phyloP scores from a whole-genome alignment of 2,888 invertebrate species.

The Idaea biselata region DNA sequence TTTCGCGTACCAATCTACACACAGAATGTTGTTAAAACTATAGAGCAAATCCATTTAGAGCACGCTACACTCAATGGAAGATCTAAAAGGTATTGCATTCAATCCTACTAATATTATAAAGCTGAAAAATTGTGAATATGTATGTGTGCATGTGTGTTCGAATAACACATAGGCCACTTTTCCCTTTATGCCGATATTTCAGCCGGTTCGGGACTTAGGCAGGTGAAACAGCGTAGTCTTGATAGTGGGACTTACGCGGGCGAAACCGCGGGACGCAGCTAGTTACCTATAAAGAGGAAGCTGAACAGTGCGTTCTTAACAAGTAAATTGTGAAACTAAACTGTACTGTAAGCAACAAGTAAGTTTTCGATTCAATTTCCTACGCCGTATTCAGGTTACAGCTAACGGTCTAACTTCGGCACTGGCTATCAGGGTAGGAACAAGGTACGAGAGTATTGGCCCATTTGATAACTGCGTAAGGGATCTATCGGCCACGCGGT shows the following conservation, averaged over 20 bases:
- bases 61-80: neutral
- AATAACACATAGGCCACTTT: too few species aligned
- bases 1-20: too few species aligned
- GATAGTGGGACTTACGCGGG: too few species aligned
- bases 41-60: neutral
- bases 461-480: neutral
- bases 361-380: constrained; percentile 57
- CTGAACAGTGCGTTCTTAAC: constrained; percentile 4
- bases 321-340: constrained; percentile 12
- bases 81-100: neutral
- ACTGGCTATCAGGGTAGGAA: constrained; percentile 13
- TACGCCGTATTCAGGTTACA: constrained; percentile 41
- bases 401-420: constrained; percentile 47
- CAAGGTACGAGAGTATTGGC: neutral
- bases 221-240: too few species aligned
- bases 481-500: neutral
- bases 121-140: too few species aligned
- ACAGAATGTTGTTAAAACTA: neutral
- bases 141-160: too few species aligned
- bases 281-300: neutral
- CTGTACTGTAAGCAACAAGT: constrained; percentile 23
- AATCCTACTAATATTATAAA: too few species aligned
- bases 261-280: too few species aligned
- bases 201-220: too few species aligned
- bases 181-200: too few species aligned